Evolutionary conservation across 2,113 vertebrate species (phyloP), one percentile per base, ranked within the genome.

Genomic region (Nibea coibor): DNA sequence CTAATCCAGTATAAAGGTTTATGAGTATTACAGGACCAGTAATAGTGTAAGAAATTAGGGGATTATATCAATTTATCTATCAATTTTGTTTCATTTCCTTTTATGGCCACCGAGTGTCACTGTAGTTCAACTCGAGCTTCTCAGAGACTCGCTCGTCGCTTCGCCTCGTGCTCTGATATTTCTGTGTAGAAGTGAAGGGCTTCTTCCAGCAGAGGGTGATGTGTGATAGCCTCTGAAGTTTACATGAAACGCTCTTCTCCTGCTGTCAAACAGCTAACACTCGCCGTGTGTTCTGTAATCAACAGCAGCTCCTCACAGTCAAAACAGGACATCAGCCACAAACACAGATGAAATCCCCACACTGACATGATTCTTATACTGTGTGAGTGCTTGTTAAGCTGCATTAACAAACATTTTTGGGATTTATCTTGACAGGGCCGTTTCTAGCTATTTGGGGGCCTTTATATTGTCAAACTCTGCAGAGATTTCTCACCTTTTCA

Each of bases 121-220:
- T 84, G 63, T 63, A 56, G 83, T 28, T 59, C 26, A 81, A n/a
- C 22, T 7, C 9, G 1, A 58, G 20, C 17, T 16, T 16, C 1
- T 1, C 6, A 19, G 58, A 64, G 2, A 47, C 10, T 9, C 0
- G 4, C 61, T 54, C 5, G 2, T 64, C n/a, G 5, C 4, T 15
- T n/a, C 24, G 24, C 1, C 8, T 61, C 22, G 26, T 1, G 54
- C 31, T 22, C 9, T 47, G 53, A 28, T 19, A 3, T 70, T 4
- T 48, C 3, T 51, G 10, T 39, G 59, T 0, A 5, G 69, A 15
- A 70, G 31, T 67, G 65, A 79, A 22, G n/a, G 24, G 4, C 14
- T 45, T 17, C 35, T 42, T 22, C 83, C 93, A 91, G 88, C 87
- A 94, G 93, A 70, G 76, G 93, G 92, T 9, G 74, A 47, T 67